Base-by-base conservation (phyloP, 2,888 invertebrate genomes). In the Dynastes tityus region DNA sequence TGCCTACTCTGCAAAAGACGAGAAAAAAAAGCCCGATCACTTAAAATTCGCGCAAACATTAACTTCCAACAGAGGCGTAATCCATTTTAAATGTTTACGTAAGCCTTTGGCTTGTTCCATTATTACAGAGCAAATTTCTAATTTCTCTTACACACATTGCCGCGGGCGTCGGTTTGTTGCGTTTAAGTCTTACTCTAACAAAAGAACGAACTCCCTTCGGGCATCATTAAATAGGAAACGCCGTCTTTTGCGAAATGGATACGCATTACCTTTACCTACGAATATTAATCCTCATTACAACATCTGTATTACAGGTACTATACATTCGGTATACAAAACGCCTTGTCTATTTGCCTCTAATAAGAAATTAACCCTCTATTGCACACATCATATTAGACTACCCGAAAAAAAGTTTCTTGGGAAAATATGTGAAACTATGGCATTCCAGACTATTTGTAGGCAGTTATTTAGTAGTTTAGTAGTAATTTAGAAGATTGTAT, bases 31-130 rank as follows among this genome's bases (percentile, higher is more conserved):
- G 32, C 32, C 0, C 32, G 32, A 37, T 37, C 32, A 37, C 5
- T 37, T 37, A 5, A 37, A 37, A 37, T 37, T 37, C 32, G 5
- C 32, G 5, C 32, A 8, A 45, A 8, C 45, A 11, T 8, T 8
- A 45, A 45, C 45, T 37, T 37, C 45, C 45, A 45, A 45, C 45
- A 45, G 45, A 2, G n/a, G 55, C 55, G 13, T 55, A 55, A 55
- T 16, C 55, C 55, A 16, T 55, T 16, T 55, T 55, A 22, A 55
- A n/a, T 22, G 55, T 55, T 55, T 55, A 55, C 55, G 55, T 55
- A 55, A 55, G 55, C 55, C n/a, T n/a, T 22, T 22, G 3, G 6
- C n/a, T 6, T 55, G 55, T 8, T 55, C 55, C 16, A 55, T 55
- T 11, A 55, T 55, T 55, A 55, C 16, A 55, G 55, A 45, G 11